phyloP scores from a whole-genome alignment of 2,113 vertebrate genomes.

The Amazona vittata region DNA sequence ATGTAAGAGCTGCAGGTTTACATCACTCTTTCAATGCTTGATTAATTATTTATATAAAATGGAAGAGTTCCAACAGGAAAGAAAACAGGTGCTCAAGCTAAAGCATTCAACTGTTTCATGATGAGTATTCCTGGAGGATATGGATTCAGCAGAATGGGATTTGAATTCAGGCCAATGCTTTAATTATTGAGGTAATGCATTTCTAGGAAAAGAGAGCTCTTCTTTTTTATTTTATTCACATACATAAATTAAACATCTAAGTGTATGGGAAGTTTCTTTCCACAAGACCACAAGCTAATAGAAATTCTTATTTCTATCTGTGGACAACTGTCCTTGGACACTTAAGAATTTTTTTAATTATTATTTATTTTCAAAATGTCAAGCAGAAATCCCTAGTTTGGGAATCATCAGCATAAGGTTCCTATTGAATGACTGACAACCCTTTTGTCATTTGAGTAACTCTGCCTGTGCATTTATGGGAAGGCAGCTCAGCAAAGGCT shows the following conservation, averaged over 20 bases:
- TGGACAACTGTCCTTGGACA: neutral
- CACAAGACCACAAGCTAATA: neutral
- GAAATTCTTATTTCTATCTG: neutral
- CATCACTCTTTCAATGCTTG: neutral
- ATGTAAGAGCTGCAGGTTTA: neutral
- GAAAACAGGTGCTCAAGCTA: neutral
- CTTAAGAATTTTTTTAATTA: neutral
- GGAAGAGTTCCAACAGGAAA: neutral
- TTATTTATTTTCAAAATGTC: neutral
- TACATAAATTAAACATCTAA: neutral
- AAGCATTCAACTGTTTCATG: neutral
- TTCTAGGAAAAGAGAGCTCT: neutral
- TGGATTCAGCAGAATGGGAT: neutral
- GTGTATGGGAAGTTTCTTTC: neutral
- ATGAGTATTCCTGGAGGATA: neutral
- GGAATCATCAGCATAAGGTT: neutral
- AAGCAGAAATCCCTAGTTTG: neutral
- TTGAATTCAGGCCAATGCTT: neutral
- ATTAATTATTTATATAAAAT: slow-evolving; percentile 27
- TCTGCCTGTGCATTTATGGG: neutral
- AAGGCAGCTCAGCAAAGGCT: neutral
- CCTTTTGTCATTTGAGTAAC: rapidly evolving
- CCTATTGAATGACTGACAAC: neutral
- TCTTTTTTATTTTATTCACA: neutral
- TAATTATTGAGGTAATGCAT: neutral